phyloP scores from a whole-genome alignment of 2,888 invertebrate species.

The Mythimna ferrago region DNA sequence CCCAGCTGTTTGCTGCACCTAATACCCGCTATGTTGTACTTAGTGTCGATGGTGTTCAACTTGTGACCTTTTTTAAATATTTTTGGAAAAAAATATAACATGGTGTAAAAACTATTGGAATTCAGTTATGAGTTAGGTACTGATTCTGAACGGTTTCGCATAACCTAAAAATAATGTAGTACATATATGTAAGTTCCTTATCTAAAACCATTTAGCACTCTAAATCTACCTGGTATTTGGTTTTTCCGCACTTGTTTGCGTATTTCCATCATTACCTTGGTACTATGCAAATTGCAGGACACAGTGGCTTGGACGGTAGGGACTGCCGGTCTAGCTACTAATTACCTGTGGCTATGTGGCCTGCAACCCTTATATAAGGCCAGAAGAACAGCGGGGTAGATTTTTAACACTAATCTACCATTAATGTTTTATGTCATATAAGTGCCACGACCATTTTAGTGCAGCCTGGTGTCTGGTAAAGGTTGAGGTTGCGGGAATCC shows the following conservation, averaged over 20 bases:
- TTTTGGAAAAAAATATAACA: too few relatives aligned
- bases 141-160: too few relatives aligned
- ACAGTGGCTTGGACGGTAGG: constrained; percentile 26
- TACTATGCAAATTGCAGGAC: constrained; percentile 46
- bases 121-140: too few relatives aligned
- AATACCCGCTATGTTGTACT: too few relatives aligned
- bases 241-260: neutral
- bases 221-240: neutral
- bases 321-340: constrained; percentile 33
- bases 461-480: neutral
- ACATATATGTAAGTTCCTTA: too few relatives aligned
- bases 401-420: neutral
- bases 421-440: neutral
- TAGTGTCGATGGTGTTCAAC: too few relatives aligned
- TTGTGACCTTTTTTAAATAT: too few relatives aligned
- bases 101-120: too few relatives aligned
- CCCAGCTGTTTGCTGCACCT: too few relatives aligned
- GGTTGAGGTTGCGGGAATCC: too few relatives aligned
- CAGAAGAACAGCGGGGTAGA: constrained; percentile 24
- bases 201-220: neutral
- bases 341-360: constrained; percentile 54
- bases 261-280: constrained; percentile 16
- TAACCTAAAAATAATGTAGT: too few relatives aligned
- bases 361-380: constrained; percentile 42
- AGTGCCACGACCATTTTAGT: neutral